These are phyloP conservation scores for Drosophila lacicola DNA, from an alignment of 2,888 invertebrate genomes.

Conservation along the genomic window DNA sequence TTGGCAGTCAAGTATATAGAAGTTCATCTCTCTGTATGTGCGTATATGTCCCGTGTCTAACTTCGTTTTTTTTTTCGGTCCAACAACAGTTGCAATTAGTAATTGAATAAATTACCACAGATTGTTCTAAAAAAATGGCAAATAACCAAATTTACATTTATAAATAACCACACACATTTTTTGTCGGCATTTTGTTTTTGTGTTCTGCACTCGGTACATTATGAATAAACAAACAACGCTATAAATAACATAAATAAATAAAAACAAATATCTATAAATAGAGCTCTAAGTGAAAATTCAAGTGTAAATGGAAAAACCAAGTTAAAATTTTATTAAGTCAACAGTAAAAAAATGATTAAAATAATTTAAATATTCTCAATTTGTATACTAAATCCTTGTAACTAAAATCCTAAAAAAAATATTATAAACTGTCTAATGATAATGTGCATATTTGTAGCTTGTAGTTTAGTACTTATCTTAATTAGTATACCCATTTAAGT, in stretches of 20 bases:
- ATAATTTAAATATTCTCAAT: background rate
- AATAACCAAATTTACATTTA: constrained; percentile 50
- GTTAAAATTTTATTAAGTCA: constrained; percentile 17
- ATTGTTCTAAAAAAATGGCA: background rate
- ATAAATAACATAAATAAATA: constrained; percentile 27
- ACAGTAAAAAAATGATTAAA: background rate
- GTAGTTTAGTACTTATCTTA: constrained; percentile 44
- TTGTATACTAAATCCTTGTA: constrained; percentile 45
- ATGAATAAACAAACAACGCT: constrained; percentile 23
- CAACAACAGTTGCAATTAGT: constrained; percentile 3
- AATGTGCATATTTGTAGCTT: constrained; percentile 39
- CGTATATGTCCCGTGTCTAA: constrained; percentile 37
- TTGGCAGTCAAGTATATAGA: constrained; percentile 35
- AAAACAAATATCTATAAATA: constrained; percentile 41
- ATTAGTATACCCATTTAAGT: constrained; percentile 60
- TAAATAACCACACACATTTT: constrained; percentile 60
- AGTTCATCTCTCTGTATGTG: constrained; percentile 35
- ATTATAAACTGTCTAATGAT: constrained; percentile 4
- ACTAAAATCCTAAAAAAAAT: constrained; percentile 43
- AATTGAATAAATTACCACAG: constrained; percentile 9
- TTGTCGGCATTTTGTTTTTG: constrained; percentile 65
- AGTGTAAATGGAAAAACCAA: constrained; percentile 35
- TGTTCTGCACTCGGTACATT: constrained; percentile 55
- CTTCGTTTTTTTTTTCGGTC: constrained; percentile 3
- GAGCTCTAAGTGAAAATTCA: constrained; percentile 36